These are phyloP conservation scores for Labeo catla DNA, from an alignment of 2,113 vertebrate species.

Conservation along the genomic window DNA sequence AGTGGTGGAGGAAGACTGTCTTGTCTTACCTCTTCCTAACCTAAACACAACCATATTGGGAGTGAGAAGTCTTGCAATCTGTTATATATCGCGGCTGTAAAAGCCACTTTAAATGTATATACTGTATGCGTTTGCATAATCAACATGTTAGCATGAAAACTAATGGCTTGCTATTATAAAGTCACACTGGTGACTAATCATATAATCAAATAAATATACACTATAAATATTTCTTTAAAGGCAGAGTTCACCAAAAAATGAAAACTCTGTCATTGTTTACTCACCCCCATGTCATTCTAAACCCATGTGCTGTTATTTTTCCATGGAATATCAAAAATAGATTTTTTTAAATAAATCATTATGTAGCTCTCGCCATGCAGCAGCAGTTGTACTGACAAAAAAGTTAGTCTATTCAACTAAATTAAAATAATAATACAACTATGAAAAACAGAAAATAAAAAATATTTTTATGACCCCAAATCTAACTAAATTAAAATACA, in stretches of 20 bases:
- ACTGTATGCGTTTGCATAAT: not conserved
- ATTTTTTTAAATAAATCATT: not conserved
- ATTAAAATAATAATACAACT: not conserved
- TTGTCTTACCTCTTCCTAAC: constrained; percentile 9
- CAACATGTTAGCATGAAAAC: not conserved
- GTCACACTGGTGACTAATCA: not conserved
- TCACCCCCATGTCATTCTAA: not conserved
- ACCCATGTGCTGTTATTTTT: not conserved
- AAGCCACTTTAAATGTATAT: not conserved
- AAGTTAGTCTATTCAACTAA: not conserved
- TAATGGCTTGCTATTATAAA: not conserved
- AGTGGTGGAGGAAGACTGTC: not conserved
- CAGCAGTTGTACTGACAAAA: not conserved
- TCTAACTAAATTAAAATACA: not conserved
- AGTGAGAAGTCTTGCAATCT: not conserved
- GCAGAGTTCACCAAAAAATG: not conserved
- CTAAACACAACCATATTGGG: constrained; percentile 36
- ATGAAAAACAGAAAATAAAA: not conserved
- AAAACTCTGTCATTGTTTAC: not conserved
- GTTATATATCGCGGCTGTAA: not conserved
- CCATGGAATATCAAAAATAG: not conserved
- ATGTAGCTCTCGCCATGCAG: not conserved
- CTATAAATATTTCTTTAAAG: not conserved
- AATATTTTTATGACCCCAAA: not conserved
- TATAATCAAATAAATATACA: not conserved